Evolutionary conservation across 35 echinoderm and acorn worm species (phyloP), one percentile per base, ranked within the genome.

Genomic region (Stichopus chloronotus): DNA sequence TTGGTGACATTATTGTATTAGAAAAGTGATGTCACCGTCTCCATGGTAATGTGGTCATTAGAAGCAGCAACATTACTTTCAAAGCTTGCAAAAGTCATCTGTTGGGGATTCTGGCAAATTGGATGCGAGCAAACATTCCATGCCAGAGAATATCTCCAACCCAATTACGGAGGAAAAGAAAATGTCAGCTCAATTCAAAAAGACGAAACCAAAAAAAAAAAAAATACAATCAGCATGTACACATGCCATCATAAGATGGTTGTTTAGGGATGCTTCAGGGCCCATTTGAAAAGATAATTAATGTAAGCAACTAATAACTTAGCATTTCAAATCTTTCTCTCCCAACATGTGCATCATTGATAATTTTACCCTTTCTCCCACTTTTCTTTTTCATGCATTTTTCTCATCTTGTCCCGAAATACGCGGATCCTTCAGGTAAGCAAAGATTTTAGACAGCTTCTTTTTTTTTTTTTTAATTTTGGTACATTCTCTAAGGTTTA

Each of bases 381-480:
- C n/a, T 58, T 58, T 55, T 17, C 17, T 53, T 85, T 57, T 58
- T 58, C 82, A 21, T 85, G 17, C 52, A 59, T 85, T 21, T 78
- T 78, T 43, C 21, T 78, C 21, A 9, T 78, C 76, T 43, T 78
- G n/a, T 25, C 52, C 21, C 55, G 3, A 55, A 52, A 14, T 25
- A 52, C 30, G 14, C 79, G 59, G 53, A 52, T 52, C 79, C 52
- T 82, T 82, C 52, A 85, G 82, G 82, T 85, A 85, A 85, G 82
- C 22, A 19, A 74, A 74, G 22, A 10, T 61, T 14, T 61, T 14
- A 65, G 19, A 65, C 11, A 63, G 3, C 9, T 63, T 12, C 17
- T 12, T 63, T 63, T 12, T 63, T 9, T 63, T 1, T 63, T 63
- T 6, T n/a, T n/a, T 19, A 72, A 72, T 17, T 72, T 72, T 20